Base-by-base conservation (phyloP, 2,113 vertebrate genomes). In the Mixornis gularis region DNA sequence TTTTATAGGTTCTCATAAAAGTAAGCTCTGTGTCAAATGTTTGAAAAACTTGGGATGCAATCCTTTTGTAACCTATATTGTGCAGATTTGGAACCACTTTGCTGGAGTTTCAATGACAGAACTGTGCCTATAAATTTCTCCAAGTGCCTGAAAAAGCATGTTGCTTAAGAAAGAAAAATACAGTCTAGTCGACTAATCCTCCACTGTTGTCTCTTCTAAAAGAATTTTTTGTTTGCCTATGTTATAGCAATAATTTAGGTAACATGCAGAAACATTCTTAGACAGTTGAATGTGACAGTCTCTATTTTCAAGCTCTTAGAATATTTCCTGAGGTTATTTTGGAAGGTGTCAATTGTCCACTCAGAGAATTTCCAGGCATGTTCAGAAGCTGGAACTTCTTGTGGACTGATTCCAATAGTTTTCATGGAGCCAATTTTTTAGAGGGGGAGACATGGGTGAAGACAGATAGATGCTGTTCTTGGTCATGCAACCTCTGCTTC, bases 1-100 rank as follows among this genome's bases (percentile, higher is more conserved):
- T 76, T 95, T 94, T 52, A 80, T 86, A 88, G 56, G 9, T 85
- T 34, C 44, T 77, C 83, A 68, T 94, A 90, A 94, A 96, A 93
- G 34, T 79, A 85, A 93, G 66, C 69, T 68, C 62, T 89, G 73
- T 94, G 91, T 91, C 84, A 93, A 93, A 92, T 48, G 25, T 80
- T 78, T 91, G 25, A 92, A 93, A 88, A 94, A 25, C 38, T 90
- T 84, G 60, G 36, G 72, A 84, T 79, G 13, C 30, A 78, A 18
- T 90, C 49, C 60, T 89, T 18, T 46, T 86, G 44, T 89, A 90
- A 59, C 40, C 25, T 60, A 63, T 68, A 68, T 56, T 68, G n/a
- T 81, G n/a, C 17, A 84, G 73, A 87, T 78, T 92, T 90, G 69
- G 62, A 81, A 80, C 30, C 4, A 46, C 68, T 86, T 73, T 63